A percentile compares a stretch with the other conserved stretches of the same genome.
Evolutionary conservation across 2,888 invertebrate species (phyloP).

Genomic region (Bibio marci): DNA sequence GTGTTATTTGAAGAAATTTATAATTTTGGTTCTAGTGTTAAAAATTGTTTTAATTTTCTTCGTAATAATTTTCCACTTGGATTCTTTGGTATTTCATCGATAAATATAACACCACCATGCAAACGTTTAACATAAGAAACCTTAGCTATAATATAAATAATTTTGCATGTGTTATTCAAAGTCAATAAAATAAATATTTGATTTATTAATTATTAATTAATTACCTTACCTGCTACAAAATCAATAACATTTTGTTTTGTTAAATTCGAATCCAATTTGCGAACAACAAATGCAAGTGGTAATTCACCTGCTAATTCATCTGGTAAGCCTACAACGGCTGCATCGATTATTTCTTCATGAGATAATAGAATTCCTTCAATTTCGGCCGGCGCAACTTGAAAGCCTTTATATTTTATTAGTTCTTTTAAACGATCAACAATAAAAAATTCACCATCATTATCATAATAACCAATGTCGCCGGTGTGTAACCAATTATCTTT

Average conservation of each 20-base stretch:
- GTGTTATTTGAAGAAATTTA: no score
- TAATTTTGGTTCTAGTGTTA: no score
- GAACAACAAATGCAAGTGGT: slow-evolving; percentile 59
- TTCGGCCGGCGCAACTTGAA: slow-evolving; percentile 77
- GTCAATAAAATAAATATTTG: no score
- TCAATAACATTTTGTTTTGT: slow-evolving; percentile 37
- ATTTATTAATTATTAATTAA: no score
- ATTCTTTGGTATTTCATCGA: slow-evolving; percentile 59
- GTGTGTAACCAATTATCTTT: slow-evolving; percentile 58
- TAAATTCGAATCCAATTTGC: slow-evolving; percentile 32
- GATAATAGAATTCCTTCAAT: slow-evolving; percentile 61
- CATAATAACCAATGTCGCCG: slow-evolving; percentile 72
- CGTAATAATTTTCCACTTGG: slow-evolving; percentile 64
- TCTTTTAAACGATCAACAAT: slow-evolving; percentile 78
- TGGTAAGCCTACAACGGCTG: slow-evolving; percentile 63
- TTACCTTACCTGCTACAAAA: slow-evolving; percentile 31
- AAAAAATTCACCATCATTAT: slow-evolving; percentile 56
- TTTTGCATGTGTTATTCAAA: no score
- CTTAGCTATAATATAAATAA: no score
- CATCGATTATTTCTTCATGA: slow-evolving; percentile 54
- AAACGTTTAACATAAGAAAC: slow-evolving; percentile 58
- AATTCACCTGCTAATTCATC: slow-evolving; percentile 57
- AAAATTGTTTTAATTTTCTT: slow-evolving; percentile 33
- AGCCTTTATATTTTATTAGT: slow-evolving; percentile 79
- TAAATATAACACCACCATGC: slow-evolving; percentile 55